Evolutionary conservation across 2,888 invertebrate species (phyloP).

Genomic region (Deilephila elpenor): DNA sequence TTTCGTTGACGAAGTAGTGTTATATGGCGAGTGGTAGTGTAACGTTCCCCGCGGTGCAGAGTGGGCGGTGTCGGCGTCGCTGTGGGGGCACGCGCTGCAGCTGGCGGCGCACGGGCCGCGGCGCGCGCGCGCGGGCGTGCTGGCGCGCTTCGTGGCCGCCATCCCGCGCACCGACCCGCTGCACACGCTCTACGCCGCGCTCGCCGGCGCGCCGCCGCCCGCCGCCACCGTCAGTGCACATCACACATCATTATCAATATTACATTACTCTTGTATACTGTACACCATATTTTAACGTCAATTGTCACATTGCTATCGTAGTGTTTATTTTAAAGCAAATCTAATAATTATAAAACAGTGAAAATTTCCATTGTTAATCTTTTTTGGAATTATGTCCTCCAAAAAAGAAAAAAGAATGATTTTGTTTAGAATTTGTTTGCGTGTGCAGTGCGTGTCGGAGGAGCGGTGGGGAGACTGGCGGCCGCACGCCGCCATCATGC

Average conservation of each 20-base stretch:
- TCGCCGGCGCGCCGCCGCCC: slow-evolving; percentile 88
- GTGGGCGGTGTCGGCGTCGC: slow-evolving; percentile 93
- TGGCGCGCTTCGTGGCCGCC: slow-evolving; percentile 94
- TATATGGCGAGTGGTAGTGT: not conserved
- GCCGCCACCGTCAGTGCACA: slow-evolving; percentile 75
- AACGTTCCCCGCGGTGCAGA: slow-evolving; percentile 79
- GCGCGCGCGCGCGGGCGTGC: slow-evolving; percentile 92
- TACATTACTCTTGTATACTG: not conserved
- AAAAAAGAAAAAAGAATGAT: not conserved
- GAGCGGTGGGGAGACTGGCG: slow-evolving; percentile 97
- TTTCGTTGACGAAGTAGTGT: not conserved
- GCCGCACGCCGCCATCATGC: slow-evolving; percentile 97
- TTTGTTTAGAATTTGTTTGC: not conserved
- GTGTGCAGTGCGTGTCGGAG: slow-evolving; percentile 86
- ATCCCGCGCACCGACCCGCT: slow-evolving; percentile 93
- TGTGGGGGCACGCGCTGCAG: slow-evolving; percentile 98
- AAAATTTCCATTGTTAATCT: too few relatives aligned
- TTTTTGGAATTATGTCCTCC: too few relatives aligned
- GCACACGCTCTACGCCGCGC: slow-evolving; percentile 96
- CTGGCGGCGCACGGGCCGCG: slow-evolving; percentile 93
- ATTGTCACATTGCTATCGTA: too few relatives aligned
- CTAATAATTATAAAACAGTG: too few relatives aligned
- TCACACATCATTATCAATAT: not conserved
- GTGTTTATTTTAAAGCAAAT: too few relatives aligned
- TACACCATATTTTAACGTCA: too few relatives aligned